Evolutionary conservation across 2,113 vertebrate genomes (phyloP).

Genomic region (Plotosus lineatus): DNA sequence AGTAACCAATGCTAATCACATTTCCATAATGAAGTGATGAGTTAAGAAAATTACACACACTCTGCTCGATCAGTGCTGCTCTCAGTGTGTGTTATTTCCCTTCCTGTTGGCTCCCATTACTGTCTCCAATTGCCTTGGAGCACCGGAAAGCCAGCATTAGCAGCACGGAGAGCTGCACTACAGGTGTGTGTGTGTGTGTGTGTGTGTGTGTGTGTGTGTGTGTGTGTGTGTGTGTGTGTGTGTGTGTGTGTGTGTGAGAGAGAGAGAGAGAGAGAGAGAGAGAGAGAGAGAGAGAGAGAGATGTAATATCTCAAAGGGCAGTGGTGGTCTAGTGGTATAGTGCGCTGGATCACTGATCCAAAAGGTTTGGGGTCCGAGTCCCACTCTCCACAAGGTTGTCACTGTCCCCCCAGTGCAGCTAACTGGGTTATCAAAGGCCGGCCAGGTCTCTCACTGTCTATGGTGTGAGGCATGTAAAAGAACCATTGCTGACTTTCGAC

Average conservation of each 20-base stretch:
- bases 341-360: too few relatives aligned
- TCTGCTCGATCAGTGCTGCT: slow-evolving; percentile 49
- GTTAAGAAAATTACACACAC: slow-evolving; percentile 64
- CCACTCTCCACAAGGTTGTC: too few relatives aligned
- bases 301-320: too few relatives aligned
- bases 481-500: too few relatives aligned
- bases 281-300: slow-evolving; percentile 7
- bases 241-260: not conserved
- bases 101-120: slow-evolving; percentile 24
- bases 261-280: not conserved
- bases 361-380: too few relatives aligned
- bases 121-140: not conserved
- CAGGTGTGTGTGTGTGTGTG: slow-evolving; percentile 21
- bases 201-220: slow-evolving; percentile 17
- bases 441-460: too few relatives aligned
- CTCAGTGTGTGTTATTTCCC: slow-evolving; percentile 54
- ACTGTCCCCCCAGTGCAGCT: too few relatives aligned
- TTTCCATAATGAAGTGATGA: slow-evolving; percentile 65
- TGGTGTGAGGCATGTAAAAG: too few relatives aligned
- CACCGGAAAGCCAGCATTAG: slow-evolving; percentile 17
- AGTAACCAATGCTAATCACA: slow-evolving; percentile 60
- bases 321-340: too few relatives aligned
- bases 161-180: not conserved
- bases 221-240: slow-evolving; percentile 17
- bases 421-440: too few relatives aligned